Base-by-base conservation (phyloP, 2,888 invertebrate genomes). In the Lithophane semibrunnea region DNA sequence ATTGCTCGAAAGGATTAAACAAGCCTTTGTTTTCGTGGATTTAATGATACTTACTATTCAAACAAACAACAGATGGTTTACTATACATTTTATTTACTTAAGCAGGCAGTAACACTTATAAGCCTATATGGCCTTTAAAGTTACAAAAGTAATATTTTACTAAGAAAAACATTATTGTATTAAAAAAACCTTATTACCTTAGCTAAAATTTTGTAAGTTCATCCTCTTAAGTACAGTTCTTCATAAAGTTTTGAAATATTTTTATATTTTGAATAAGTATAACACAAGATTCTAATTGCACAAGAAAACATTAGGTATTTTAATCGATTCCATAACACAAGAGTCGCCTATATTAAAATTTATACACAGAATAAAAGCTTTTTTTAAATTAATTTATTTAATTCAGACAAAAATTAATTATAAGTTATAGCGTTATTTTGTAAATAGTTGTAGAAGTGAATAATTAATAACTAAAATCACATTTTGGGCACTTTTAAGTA, bases 1-100 rank as follows among this genome's bases (percentile, higher is more conserved):
- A 12, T 44, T 73, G 13, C 44, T 66, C 2, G 1, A 8, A 56
- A 64, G 18, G 56, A 68, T 42, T 21, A 61, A 68, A 21, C 18
- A 44, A 24, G 3, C 37, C 58, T 44, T 73, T 65, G 56, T 66
- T 12, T 70, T 16, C n/a, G 2, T 1, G 10, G 29, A 37, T 61
- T 75, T 80, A 63, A 67, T 37, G 44, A 69, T 10, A 21, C 18
- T 37, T 10, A 21, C 18, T 37, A 54, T 63, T 56, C 8, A 73
- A 78, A 73, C 44, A 68, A 68, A 44, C 71, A 58, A n/a, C 42
- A 64, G 16, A 37, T 54, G 0, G 52, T 67, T 21, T 52, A 64
- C 0, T 13, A 47, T 4, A 60, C 0, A 21, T 65, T 77, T 68
- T 78, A 78, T 58, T 79, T 16, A 44, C 1, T 21, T 21, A 8